These are phyloP conservation scores for Ursus arctos DNA, from an alignment of 2,113 vertebrate genomes.

Conservation along the genomic window DNA sequence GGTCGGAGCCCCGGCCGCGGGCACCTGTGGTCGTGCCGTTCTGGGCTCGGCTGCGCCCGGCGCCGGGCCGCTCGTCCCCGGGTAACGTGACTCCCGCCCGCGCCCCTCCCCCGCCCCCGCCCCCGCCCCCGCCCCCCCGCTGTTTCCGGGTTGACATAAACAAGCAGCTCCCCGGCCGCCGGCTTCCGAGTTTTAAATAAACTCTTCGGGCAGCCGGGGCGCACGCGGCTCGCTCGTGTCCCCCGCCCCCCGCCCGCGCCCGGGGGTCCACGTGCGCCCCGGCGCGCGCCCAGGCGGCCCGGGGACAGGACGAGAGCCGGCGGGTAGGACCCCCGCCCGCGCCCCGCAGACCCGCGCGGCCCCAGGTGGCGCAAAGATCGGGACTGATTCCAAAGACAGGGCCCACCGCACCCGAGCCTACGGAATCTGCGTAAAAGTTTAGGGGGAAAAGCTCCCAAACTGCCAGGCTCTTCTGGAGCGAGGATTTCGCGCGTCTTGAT, in stretches of 20 bases:
- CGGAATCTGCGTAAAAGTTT: neutral
- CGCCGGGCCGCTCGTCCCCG: constrained; percentile 51
- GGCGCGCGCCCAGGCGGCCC: neutral
- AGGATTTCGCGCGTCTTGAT: rapidly evolving
- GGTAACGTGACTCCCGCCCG: constrained; percentile 72
- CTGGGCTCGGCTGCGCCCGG: neutral
- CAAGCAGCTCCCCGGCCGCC: constrained; percentile 73
- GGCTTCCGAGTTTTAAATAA: constrained; percentile 76
- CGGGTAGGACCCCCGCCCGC: neutral
- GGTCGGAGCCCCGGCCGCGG: constrained; percentile 7
- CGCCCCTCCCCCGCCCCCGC: constrained; percentile 60
- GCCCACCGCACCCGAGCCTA: rapidly evolving
- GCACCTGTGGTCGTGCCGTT: constrained; percentile 7
- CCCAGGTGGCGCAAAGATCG: neutral
- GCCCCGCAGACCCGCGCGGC: neutral
- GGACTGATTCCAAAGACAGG: rapidly evolving
- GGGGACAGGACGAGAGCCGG: neutral
- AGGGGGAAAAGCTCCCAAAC: neutral
- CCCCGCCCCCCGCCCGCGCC: neutral
- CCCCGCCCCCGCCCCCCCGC: constrained; percentile 56
- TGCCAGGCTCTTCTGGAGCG: rapidly evolving
- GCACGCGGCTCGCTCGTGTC: neutral
- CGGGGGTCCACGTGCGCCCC: neutral
- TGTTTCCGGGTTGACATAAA: constrained; percentile 88
- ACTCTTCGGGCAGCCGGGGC: constrained; percentile 53